Evolutionary conservation across 2,113 vertebrate species (phyloP), one percentile per base, ranked within the genome.

Genomic region (Balaeniceps rex): DNA sequence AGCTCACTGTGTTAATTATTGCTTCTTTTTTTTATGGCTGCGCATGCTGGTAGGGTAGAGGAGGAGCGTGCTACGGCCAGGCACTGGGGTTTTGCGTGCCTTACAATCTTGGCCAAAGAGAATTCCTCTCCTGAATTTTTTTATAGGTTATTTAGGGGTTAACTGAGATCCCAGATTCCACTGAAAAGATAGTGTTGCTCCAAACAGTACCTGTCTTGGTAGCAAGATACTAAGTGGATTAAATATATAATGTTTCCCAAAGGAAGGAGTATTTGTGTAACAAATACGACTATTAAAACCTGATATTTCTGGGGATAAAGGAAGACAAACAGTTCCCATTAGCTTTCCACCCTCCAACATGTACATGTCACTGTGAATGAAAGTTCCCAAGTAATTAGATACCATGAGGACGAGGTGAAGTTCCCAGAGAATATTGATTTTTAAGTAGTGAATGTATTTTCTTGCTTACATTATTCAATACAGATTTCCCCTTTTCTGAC

Each of bases 1-100:
- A 96, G 54, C 54, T 93, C 84, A 83, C 66, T 85, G 38, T 66
- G 74, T 85, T 94, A 95, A 94, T 95, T 80, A 38, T 46, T 36
- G 38, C n/a, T 40, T 71, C 14, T 51, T 61, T 82, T 69, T 44
- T 64, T 31, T 14, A 19, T 31, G 21, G 14, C 44, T 88, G 15
- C 38, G 19, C 5, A 4, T 46, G 64, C 47, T 71, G 49, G 25
- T 75, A 40, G 57, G 52, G 40, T 61, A 70, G 33, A 83, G 58
- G 47, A 84, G 31, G 28, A 93, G n/a, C 1, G 0, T 25, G 28
- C 54, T 77, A 61, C 25, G 49, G 21, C 26, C 33, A 65, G 7
- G 31, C 22, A 25, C 25, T 63, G 75, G 33, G 18, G 26, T 36
- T 94, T 83, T 55, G 11, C 3, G 1, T 51, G 40, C 26, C 34